phyloP scores from a whole-genome alignment of 1,140 invertebrate genomes.

The Acarapis woodi region DNA sequence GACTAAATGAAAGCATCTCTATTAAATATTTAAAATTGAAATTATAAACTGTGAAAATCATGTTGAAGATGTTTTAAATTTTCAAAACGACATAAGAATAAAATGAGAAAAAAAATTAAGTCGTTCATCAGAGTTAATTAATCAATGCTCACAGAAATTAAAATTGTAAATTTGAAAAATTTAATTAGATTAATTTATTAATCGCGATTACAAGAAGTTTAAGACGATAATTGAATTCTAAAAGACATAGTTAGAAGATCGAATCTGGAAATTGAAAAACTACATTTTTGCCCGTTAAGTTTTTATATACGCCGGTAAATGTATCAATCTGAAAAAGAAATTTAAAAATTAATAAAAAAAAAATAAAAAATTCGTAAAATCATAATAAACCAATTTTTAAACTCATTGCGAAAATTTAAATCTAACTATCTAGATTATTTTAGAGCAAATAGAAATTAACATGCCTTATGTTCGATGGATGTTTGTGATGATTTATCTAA shows the following conservation, averaged over 20 bases:
- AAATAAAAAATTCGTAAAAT: not conserved
- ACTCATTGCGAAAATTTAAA: not conserved
- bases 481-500: slow-evolving; percentile 94
- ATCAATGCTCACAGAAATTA: not conserved
- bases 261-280: slow-evolving; percentile 97
- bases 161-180: not conserved
- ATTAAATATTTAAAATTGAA: too few relatives aligned
- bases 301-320: slow-evolving; percentile 93
- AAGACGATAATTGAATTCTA: not conserved
- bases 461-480: slow-evolving; percentile 95
- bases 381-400: slow-evolving; percentile 2
- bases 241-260: slow-evolving; percentile 25
- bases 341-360: slow-evolving; percentile 10
- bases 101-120: too few relatives aligned
- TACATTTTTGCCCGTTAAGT: slow-evolving; percentile 90
- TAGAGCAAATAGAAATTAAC: slow-evolving; percentile 7
- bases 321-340: slow-evolving; percentile 58
- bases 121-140: not conserved
- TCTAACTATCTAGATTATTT: not conserved
- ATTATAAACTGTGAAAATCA: too few relatives aligned
- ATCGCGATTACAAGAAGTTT: not conserved
- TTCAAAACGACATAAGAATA: too few relatives aligned
- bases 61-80: too few relatives aligned
- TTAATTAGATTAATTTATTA: not conserved
- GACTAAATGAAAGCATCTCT: too few relatives aligned